phyloP scores from a whole-genome alignment of 1,140 invertebrate genomes.

The Eriosoma lanigerum region DNA sequence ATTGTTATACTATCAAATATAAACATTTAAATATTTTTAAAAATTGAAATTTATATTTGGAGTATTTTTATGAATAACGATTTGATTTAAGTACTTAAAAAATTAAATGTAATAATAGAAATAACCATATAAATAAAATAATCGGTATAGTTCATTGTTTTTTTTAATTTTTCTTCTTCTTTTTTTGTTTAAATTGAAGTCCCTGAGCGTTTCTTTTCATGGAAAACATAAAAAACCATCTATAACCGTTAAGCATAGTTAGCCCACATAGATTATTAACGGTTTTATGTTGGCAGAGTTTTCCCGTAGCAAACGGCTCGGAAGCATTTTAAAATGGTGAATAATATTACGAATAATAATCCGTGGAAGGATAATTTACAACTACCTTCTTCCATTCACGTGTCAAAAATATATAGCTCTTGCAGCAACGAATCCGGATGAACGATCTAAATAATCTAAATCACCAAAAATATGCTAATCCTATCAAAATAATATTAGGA shows the following conservation, averaged over 20 bases:
- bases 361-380: conserved; percentile 35
- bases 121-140: neutral
- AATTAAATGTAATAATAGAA: neutral
- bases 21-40: no score
- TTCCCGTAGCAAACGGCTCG: conserved; percentile 9
- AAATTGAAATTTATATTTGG: no score
- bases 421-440: neutral
- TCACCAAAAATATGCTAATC: neutral
- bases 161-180: neutral
- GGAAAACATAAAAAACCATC: conserved; percentile 34
- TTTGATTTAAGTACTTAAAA: no score
- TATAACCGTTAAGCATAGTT: conserved; percentile 17
- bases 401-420: conserved; percentile 23
- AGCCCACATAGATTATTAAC: conserved; percentile 31
- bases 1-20: no score
- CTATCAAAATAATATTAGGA: neutral
- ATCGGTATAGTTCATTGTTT: conserved; percentile 4
- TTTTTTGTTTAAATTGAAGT: conserved; percentile 6
- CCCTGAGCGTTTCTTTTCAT: neutral
- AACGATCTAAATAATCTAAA: conserved; percentile 25
- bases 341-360: conserved; percentile 27
- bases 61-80: no score
- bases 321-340: conserved; percentile 37
- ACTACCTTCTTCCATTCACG: conserved; percentile 6
- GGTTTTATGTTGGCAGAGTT: conserved; percentile 27